Conservation (phyloP, 2,113 vertebrate species). For the Forbesichthys papilliferus region DNA sequence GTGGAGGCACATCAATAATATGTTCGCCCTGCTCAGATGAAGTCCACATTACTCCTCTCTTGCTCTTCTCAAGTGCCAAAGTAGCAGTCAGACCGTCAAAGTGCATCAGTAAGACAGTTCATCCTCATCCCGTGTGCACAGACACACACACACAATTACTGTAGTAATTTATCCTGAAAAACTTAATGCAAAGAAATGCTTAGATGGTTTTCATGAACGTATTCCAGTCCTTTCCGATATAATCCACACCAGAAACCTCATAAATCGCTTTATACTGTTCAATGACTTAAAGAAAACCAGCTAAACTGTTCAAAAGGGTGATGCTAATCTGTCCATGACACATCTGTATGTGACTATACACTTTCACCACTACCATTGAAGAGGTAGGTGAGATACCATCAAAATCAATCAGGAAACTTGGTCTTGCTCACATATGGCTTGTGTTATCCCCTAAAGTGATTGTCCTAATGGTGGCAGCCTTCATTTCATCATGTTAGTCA, state of each 20-base stretch:
- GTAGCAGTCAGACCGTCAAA: neutral
- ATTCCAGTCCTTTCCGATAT: too few relatives aligned
- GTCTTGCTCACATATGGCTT: too few relatives aligned
- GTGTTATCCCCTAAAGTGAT: too few relatives aligned
- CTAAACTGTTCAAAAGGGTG: neutral
- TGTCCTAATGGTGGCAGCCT: neutral
- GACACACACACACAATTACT: too few relatives aligned
- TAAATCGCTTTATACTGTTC: too few relatives aligned
- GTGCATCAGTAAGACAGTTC: neutral
- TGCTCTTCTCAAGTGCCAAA: neutral
- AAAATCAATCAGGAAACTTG: too few relatives aligned
- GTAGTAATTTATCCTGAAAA: too few relatives aligned
- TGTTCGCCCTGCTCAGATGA: neutral
- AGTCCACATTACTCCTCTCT: constrained; percentile 2
- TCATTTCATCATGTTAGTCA: neutral
- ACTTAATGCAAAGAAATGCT: too few relatives aligned
- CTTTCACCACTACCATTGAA: neutral
- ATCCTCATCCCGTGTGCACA: neutral
- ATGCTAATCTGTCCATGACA: neutral
- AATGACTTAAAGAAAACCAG: too few relatives aligned
- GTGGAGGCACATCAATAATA: constrained; percentile 36
- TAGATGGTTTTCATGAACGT: too few relatives aligned
- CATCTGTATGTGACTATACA: neutral
- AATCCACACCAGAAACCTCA: too few relatives aligned
- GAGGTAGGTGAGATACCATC: too few relatives aligned